These are phyloP conservation scores for Orius insidiosus DNA, from an alignment of 1,140 invertebrate genomes.

Conservation along the genomic window DNA sequence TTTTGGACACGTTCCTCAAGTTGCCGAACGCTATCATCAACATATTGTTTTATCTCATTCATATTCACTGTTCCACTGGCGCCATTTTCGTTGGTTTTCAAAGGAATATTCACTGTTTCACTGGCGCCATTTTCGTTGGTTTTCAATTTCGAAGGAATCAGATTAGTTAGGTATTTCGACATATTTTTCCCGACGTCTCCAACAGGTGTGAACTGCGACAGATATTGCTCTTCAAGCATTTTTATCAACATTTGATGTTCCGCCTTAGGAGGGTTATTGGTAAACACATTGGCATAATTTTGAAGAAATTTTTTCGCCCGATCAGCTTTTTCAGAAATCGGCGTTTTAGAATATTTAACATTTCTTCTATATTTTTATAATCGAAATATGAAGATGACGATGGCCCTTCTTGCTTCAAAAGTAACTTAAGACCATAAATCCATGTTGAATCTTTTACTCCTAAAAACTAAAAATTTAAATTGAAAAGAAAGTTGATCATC, in stretches of 20 bases:
- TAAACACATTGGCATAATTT: neutral
- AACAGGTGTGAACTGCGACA: constrained; percentile 8
- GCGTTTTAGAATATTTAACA: constrained; percentile 7
- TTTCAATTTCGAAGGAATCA: constrained; percentile 3
- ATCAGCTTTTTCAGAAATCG: constrained; percentile 12
- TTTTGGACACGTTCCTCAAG: constrained; percentile 10
- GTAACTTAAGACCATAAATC: constrained; percentile 11
- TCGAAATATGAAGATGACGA: constrained; percentile 4
- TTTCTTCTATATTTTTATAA: constrained; percentile 10
- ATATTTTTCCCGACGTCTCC: constrained; percentile 6
- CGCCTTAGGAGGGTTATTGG: constrained; percentile 1
- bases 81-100: no score
- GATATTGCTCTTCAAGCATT: constrained; percentile 10
- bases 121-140: neutral
- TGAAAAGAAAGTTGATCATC: neutral
- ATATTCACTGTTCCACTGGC: no score
- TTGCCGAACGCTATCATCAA: constrained; percentile 8
- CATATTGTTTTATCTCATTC: constrained; percentile 5
- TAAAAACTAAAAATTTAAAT: constrained; percentile 9
- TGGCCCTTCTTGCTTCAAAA: neutral
- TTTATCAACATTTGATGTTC: constrained; percentile 1
- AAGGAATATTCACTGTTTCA: no score
- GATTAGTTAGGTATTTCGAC: constrained; percentile 6
- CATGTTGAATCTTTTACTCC: constrained; percentile 6
- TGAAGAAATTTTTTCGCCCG: constrained; percentile 12